A percentile compares a stretch with the other conserved stretches of the same genome.
phyloP scores from a whole-genome alignment of 2,113 vertebrate species.

The Sphyrna mokarran region DNA sequence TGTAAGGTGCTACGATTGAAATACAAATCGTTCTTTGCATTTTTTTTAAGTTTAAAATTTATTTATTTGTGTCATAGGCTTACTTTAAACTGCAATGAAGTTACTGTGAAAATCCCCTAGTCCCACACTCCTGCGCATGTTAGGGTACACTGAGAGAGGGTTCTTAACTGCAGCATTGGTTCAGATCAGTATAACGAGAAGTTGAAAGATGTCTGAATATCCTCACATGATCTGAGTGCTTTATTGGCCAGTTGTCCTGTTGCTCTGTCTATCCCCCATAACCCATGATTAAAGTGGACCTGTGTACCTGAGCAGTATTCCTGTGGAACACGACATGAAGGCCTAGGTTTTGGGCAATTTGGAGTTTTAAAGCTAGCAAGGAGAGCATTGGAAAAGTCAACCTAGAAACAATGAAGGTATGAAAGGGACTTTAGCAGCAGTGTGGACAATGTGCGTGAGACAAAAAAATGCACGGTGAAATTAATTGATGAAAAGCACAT shows the following conservation, averaged over 20 bases:
- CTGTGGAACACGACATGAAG: neutral
- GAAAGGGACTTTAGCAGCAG: neutral
- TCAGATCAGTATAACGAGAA: too few species aligned
- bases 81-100: too few species aligned
- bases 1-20: neutral
- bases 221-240: too few species aligned
- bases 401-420: neutral
- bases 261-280: too few species aligned
- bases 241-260: too few species aligned
- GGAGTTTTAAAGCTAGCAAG: neutral
- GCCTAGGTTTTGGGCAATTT: neutral
- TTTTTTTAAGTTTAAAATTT: too few species aligned
- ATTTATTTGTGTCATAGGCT: too few species aligned
- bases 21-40: neutral
- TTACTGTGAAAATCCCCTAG: too few species aligned
- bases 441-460: neutral
- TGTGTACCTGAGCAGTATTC: neutral
- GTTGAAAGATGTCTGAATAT: too few species aligned
- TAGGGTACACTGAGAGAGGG: too few species aligned
- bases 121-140: too few species aligned
- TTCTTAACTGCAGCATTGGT: too few species aligned
- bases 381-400: neutral
- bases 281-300: neutral
- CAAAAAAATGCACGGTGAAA: neutral
- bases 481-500: neutral